Conservation (phyloP, 2,113 vertebrate species). For the Gambusia holbrooki region DNA sequence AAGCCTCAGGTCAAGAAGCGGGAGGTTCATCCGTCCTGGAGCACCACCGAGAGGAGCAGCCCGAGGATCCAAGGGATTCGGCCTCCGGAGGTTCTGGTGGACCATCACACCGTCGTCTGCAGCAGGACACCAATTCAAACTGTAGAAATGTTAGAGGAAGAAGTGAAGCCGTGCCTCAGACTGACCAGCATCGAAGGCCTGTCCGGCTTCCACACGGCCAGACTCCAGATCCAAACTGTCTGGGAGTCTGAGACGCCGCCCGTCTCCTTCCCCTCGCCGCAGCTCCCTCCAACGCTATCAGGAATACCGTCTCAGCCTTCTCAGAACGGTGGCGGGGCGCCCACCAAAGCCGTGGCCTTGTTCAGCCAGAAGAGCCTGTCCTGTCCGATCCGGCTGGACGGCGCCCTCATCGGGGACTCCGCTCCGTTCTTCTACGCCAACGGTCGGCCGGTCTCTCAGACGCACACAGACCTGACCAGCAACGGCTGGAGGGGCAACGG, state of each 20-base stretch:
- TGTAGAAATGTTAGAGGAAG: conserved; percentile 24
- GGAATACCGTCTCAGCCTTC: conserved; percentile 76
- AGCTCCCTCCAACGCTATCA: conserved; percentile 59
- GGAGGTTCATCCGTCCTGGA: conserved; percentile 77
- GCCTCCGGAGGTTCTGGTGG: conserved; percentile 56
- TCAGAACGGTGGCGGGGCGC: conserved; percentile 59
- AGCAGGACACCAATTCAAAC: conserved; percentile 37
- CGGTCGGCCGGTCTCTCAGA: conserved; percentile 62
- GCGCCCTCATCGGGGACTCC: conserved; percentile 73
- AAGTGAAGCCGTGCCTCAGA: conserved; percentile 64
- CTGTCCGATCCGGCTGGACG: conserved; percentile 66
- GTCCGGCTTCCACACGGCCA: conserved; percentile 71
- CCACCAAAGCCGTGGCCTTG: conserved; percentile 75
- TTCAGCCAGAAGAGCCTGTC: conserved; percentile 74
- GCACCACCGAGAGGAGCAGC: conserved; percentile 28
- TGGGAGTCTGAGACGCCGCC: conserved; percentile 46
- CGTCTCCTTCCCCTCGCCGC: conserved; percentile 36
- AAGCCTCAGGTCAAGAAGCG: conserved; percentile 56
- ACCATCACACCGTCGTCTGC: conserved; percentile 30
- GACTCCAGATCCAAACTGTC: conserved; percentile 71
- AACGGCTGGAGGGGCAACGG: conserved; percentile 67
- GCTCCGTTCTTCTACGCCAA: conserved; percentile 67
- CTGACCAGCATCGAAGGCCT: conserved; percentile 71
- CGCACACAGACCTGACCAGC: conserved; percentile 67
- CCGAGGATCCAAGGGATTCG: conserved; percentile 73